Evolutionary conservation across 2,888 invertebrate genomes (phyloP), one percentile per base, ranked within the genome.

Genomic region (Rhagonycha lutea): DNA sequence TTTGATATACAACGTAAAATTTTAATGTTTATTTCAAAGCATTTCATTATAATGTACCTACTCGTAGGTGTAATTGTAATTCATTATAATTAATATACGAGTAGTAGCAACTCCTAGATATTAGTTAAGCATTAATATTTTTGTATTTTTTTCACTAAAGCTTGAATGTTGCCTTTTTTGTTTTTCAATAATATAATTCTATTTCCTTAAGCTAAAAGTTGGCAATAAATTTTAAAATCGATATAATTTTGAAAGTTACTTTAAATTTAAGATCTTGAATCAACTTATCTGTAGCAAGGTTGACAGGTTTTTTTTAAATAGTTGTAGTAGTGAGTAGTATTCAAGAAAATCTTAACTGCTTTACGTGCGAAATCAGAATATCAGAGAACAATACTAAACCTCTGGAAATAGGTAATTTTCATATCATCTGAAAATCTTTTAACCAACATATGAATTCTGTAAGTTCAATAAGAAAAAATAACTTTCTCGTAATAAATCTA

Each of bases 221-320:
- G 7, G 63, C 23, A 24, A 14, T 67, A 67, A 24, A 26, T 14
- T 67, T 12, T 67, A 69, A 69, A 69, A 69, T 73, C 24, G 23
- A 32, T 4, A n/a, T n/a, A 12, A n/a, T n/a, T 47, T 65, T 65
- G 63, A 65, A 65, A 65, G 63, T 65, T 62, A 62, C 18, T 18
- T 65, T 24, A 65, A 65, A n/a, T 65, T 65, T n/a, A 65, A 26
- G n/a, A 32, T 65, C 47, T 29, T 65, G 65, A 72, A 72, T 72
- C 32, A 23, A 26, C 26, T 65, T 32, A 29, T 69, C 73, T 73
- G 69, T 69, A 7, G 73, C 69, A 73, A 73, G 73, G 73, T 63
- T 61, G 28, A 23, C 73, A 24, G 47, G 62, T 73, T 69, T 68
- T 73, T 72, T 62, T 69, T 69, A 63, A 62, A 61, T 61, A 28